These are phyloP conservation scores for Calliphora vomitoria DNA, from an alignment of 2,888 invertebrate genomes.

Conservation along the genomic window DNA sequence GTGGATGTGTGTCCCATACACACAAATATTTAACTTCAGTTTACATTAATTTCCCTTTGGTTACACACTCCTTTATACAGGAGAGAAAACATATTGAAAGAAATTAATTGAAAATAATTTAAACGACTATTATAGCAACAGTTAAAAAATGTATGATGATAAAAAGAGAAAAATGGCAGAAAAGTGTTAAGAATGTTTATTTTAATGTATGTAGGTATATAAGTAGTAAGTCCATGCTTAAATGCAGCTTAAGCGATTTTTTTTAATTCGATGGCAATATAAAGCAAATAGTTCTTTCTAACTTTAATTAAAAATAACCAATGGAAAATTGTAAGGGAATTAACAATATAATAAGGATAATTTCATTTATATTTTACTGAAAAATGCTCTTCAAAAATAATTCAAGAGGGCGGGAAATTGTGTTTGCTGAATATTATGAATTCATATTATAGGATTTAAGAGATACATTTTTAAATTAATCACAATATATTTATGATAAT, in stretches of 20 bases:
- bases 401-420: too few species aligned
- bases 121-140: slow-evolving; percentile 30
- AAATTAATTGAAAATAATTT: slow-evolving; percentile 56
- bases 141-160: neutral
- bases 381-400: too few species aligned
- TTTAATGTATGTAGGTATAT: neutral
- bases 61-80: neutral
- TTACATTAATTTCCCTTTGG: slow-evolving; percentile 4
- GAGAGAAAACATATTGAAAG: neutral
- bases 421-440: too few species aligned
- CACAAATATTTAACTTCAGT: slow-evolving; percentile 11
- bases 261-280: neutral
- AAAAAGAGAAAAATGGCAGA: neutral
- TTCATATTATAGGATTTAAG: too few species aligned
- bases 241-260: neutral
- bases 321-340: neutral
- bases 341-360: neutral
- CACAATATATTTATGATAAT: too few species aligned
- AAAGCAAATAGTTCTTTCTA: neutral
- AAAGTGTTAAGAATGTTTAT: neutral
- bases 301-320: slow-evolving; percentile 32
- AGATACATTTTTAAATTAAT: too few species aligned
- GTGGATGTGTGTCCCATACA: neutral
- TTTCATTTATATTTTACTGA: too few species aligned
- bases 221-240: neutral